phyloP scores from a whole-genome alignment of 2,113 vertebrate genomes.

The Hylia prasina region DNA sequence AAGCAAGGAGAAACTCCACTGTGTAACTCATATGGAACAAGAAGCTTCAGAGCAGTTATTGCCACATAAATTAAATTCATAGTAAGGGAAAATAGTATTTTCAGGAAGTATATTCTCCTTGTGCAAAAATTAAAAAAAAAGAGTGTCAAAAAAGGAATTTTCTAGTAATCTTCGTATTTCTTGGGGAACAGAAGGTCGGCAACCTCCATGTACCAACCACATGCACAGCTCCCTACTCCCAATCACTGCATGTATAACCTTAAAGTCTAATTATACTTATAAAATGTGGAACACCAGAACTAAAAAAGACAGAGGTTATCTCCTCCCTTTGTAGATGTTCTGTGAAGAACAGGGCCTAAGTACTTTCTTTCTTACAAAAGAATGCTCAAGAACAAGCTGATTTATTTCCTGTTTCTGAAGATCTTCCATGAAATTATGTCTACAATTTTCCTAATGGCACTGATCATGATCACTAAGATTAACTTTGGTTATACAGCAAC shows the following conservation, averaged over 20 bases:
- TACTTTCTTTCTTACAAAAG: neutral
- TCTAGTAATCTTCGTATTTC: neutral
- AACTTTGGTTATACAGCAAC: neutral
- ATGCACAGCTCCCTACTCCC: neutral
- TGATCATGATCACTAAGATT: constrained; percentile 66
- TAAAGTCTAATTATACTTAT: neutral
- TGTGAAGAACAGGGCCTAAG: neutral
- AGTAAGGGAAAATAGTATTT: constrained; percentile 8
- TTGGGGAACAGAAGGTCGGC: neutral
- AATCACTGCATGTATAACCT: neutral
- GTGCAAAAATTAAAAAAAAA: neutral
- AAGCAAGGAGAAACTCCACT: constrained; percentile 57
- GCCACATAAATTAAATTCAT: constrained; percentile 3
- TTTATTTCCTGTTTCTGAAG: neutral
- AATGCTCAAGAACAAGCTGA: neutral
- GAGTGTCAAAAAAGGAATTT: neutral
- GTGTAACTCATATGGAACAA: constrained; percentile 14
- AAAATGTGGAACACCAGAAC: neutral
- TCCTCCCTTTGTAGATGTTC: neutral
- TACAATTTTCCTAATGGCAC: constrained; percentile 71
- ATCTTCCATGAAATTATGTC: neutral
- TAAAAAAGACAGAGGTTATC: neutral
- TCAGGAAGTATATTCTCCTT: constrained; percentile 20
- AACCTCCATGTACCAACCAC: neutral
- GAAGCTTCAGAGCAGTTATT: neutral